Percentiles rank a stretch among this genome's conserved stretches.
Evolutionary conservation across 2,113 vertebrate genomes (phyloP).

Genomic region (Calypte anna): DNA sequence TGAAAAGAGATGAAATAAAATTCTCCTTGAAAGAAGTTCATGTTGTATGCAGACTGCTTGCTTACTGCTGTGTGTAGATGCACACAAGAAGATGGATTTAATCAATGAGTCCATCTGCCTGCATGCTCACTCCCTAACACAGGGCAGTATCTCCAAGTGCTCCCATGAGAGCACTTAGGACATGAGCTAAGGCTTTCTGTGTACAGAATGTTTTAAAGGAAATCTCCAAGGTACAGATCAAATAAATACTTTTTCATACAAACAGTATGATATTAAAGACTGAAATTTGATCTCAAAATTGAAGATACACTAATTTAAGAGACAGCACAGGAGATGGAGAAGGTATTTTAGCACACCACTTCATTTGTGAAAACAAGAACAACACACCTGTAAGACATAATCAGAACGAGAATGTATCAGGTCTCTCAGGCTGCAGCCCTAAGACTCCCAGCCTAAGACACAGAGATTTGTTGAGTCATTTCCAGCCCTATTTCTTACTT

Average conservation of each 20-base stretch:
- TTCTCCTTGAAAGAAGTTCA: background rate
- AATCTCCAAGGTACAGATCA: slow-evolving; percentile 35
- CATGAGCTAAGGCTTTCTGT: slow-evolving; percentile 14
- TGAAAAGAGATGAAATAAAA: slow-evolving; percentile 6
- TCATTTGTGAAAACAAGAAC: background rate
- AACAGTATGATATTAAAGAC: slow-evolving; percentile 21
- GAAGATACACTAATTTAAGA: background rate
- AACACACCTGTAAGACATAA: background rate
- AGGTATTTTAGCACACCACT: background rate
- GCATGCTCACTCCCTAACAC: background rate
- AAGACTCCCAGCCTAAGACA: background rate
- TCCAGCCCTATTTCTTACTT: background rate
- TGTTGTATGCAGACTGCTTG: background rate
- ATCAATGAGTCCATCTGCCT: slow-evolving; percentile 43
- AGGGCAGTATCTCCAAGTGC: background rate
- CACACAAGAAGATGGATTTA: slow-evolving; percentile 11
- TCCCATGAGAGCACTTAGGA: background rate
- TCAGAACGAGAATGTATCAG: background rate
- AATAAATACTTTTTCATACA: slow-evolving; percentile 25
- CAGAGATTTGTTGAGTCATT: background rate
- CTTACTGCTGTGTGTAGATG: background rate
- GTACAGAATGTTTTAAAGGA: slow-evolving; percentile 28
- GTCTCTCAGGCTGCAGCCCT: background rate
- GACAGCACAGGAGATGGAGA: background rate
- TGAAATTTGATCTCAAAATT: slow-evolving; percentile 4